Conservation (phyloP, 2,797 vertebrate genomes). For the Poeciliopsis turneri region DNA sequence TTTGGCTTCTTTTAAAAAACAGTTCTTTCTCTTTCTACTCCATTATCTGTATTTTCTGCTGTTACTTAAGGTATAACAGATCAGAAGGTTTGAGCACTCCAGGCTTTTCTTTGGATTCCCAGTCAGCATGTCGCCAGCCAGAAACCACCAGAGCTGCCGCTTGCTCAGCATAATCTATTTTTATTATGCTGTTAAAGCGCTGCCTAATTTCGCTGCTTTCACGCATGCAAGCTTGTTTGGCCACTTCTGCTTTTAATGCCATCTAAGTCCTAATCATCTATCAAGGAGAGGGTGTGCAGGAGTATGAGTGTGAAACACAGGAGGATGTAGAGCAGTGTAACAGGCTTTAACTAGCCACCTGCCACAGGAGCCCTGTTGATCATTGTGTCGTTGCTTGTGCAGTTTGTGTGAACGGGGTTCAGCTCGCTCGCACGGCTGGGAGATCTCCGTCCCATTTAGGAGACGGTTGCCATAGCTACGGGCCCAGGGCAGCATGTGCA, state of each 20-base stretch:
- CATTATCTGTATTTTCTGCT: background rate
- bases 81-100: background rate
- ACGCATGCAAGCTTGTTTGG: constrained; percentile 22
- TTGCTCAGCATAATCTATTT: constrained; percentile 57
- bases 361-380: constrained; percentile 22
- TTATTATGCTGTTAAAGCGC: constrained; percentile 54
- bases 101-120: constrained; percentile 30
- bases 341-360: constrained; percentile 32
- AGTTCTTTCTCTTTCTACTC: background rate
- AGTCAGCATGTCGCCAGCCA: constrained; percentile 65
- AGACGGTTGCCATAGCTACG: constrained; percentile 71
- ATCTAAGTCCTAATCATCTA: constrained; percentile 8
- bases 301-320: constrained; percentile 3
- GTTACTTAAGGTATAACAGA: background rate
- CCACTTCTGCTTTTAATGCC: background rate
- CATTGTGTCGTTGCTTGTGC: constrained; percentile 35
- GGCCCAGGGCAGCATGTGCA: constrained; percentile 55
- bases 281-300: constrained; percentile 4
- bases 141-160: constrained; percentile 45
- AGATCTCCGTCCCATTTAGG: constrained; percentile 65
- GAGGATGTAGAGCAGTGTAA: constrained; percentile 17
- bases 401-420: constrained; percentile 53
- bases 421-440: constrained; percentile 36
- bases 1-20: background rate
- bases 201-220: constrained; percentile 31